These are phyloP conservation scores for Anolis apletophallus DNA, from an alignment of 2,797 vertebrate genomes.

Conservation along the genomic window DNA sequence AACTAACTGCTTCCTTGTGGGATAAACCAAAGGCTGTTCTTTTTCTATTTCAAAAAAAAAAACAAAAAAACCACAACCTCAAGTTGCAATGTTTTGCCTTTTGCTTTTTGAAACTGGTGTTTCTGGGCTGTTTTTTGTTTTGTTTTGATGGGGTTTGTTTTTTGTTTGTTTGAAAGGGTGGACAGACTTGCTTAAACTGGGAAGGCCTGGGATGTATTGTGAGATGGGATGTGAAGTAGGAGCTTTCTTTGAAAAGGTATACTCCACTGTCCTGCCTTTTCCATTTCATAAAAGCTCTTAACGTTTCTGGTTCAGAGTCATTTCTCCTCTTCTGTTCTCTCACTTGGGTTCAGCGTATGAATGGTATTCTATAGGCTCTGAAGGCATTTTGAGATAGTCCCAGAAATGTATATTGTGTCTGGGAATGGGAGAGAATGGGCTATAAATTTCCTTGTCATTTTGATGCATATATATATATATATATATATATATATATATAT, in stretches of 20 bases:
- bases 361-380: slow-evolving; percentile 12
- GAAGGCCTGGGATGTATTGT: not conserved
- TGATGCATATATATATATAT: not conserved
- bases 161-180: not conserved
- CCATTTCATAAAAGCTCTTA: slow-evolving; percentile 15
- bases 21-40: slow-evolving; percentile 80
- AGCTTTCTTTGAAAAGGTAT: not conserved
- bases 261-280: not conserved
- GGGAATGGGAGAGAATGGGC: not conserved
- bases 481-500: too few relatives aligned
- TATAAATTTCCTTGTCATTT: slow-evolving; percentile 5
- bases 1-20: slow-evolving; percentile 68
- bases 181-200: not conserved
- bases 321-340: slow-evolving; percentile 1
- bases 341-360: slow-evolving; percentile 2
- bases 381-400: not conserved
- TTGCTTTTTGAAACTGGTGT: slow-evolving; percentile 16
- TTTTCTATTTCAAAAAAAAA: slow-evolving; percentile 73
- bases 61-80: slow-evolving; percentile 71
- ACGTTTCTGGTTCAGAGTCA: not conserved
- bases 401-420: not conserved
- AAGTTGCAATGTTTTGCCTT: slow-evolving; percentile 61
- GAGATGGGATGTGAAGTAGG: not conserved
- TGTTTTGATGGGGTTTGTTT: not conserved
- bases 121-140: not conserved